Evolutionary conservation across 2,888 invertebrate genomes (phyloP), one percentile per base, ranked within the genome.

Genomic region (Drosophila siamana): DNA sequence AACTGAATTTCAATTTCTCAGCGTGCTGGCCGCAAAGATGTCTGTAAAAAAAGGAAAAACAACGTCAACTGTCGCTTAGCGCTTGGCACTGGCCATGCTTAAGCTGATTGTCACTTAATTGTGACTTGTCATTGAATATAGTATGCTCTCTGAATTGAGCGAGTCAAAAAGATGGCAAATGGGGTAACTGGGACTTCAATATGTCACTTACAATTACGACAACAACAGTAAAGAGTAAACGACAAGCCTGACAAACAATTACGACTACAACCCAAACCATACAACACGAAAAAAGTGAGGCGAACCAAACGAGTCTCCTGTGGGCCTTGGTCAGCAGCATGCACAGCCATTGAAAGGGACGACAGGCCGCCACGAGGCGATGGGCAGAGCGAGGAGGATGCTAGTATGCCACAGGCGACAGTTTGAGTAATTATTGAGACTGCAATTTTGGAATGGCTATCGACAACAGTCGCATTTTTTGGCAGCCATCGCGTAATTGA

Each of bases 371-470:
- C 22, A 28, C 8, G 8, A n/a, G 40, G 11, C 24, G 8, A n/a
- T 19, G 16, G 54, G 16, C 30, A 6, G 40, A 5, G 1, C 11
- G n/a, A 13, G 28, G 15, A 57, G 69, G 33, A 33, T 33, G 33
- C 33, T 33, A 67, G 74, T 59, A 68, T 67, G 77, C 81, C 84
- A 73, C 66, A 81, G 84, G 81, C 88, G 85, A 85, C 88, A 86
- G 74, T 88, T 85, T 85, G 88, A 85, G 85, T 85, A 85, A 85
- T 85, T 88, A 85, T 85, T 74, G 87, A 69, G 87, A 73, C 79
- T 86, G 84, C 81, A 83, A 65, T 69, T 82, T 80, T 69, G 73
- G 69, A 69, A 62, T 74, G 78, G 62, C 64, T 67, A 64, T 47
- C 40, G 77, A 48, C 61, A 69, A 69, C 47, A 64, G 68, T 66